These are phyloP conservation scores for Patella depressa DNA, from an alignment of 2,888 invertebrate genomes.

Conservation along the genomic window DNA sequence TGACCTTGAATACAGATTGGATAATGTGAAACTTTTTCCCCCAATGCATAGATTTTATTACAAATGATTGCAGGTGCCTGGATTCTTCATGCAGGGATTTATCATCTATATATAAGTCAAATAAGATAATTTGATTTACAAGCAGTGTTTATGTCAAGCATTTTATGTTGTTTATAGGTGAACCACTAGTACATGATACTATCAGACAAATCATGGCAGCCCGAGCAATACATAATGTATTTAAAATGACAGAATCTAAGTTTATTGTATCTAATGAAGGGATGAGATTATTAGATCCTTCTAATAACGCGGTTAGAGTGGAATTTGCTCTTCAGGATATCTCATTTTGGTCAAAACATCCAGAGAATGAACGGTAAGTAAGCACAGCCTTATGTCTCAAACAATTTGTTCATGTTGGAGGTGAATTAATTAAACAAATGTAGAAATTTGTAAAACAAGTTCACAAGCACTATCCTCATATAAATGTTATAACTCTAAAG, in stretches of 20 bases:
- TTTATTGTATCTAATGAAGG: slow-evolving; percentile 66
- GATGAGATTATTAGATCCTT: slow-evolving; percentile 67
- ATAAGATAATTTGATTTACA: too few relatives aligned
- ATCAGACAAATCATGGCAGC: slow-evolving; percentile 72
- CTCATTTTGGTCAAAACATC: slow-evolving; percentile 70
- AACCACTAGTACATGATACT: slow-evolving; percentile 68
- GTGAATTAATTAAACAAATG: background rate
- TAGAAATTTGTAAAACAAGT: background rate
- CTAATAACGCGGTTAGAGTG: slow-evolving; percentile 61
- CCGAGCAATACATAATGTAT: slow-evolving; percentile 71
- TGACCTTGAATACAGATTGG: too few relatives aligned
- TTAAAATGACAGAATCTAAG: slow-evolving; percentile 70
- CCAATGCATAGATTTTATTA: too few relatives aligned
- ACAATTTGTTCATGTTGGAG: background rate
- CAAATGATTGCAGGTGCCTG: too few relatives aligned
- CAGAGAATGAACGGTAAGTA: slow-evolving; percentile 69
- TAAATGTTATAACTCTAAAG: too few relatives aligned
- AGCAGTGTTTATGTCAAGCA: background rate
- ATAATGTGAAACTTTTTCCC: too few relatives aligned
- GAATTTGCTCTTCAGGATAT: slow-evolving; percentile 69
- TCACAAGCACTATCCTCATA: too few relatives aligned
- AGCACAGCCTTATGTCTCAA: background rate
- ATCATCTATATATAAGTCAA: too few relatives aligned
- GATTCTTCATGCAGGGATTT: too few relatives aligned
- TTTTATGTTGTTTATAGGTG: slow-evolving; percentile 55